Conservation (phyloP, 2,888 invertebrate species). For the Theristus sp. region DNA sequence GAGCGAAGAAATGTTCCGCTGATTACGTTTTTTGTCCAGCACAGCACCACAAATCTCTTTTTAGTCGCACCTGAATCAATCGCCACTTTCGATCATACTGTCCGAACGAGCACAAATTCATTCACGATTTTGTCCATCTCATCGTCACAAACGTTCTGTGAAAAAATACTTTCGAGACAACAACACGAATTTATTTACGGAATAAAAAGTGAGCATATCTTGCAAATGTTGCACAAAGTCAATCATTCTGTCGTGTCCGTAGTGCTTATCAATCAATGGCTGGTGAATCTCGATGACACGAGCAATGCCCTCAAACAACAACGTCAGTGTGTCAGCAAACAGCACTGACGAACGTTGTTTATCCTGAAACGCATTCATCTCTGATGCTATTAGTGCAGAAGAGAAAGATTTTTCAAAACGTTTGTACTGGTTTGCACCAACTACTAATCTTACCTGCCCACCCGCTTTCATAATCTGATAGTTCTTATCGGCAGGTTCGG, state of each 20-base stretch:
- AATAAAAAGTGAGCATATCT: slow-evolving; percentile 33
- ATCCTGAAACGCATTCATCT: slow-evolving; percentile 23
- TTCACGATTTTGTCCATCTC: slow-evolving; percentile 43
- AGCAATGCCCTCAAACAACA: slow-evolving; percentile 56
- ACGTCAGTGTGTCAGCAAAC: slow-evolving; percentile 63
- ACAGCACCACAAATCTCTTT: no score
- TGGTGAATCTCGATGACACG: slow-evolving; percentile 61
- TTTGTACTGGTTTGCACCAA: no score
- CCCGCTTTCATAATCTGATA: slow-evolving; percentile 23
- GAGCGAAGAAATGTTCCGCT: no score
- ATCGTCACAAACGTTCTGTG: slow-evolving; percentile 46
- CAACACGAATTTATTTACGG: no score
- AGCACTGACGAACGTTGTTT: slow-evolving; percentile 56
- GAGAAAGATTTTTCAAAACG: no score
- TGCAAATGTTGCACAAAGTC: slow-evolving; percentile 53
- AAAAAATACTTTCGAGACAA: slow-evolving; percentile 9
- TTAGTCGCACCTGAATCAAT: slow-evolving; percentile 25
- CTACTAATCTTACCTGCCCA: slow-evolving; percentile 10
- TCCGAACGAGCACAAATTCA: slow-evolving; percentile 52
- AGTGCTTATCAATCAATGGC: slow-evolving; percentile 68
- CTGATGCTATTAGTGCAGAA: no score
- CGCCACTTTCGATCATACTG: slow-evolving; percentile 44
- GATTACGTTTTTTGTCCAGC: no score
- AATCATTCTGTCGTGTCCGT: slow-evolving; percentile 55
- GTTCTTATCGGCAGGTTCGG: slow-evolving; percentile 34